Evolutionary conservation across 2,888 invertebrate genomes (phyloP), one percentile per base, ranked within the genome.

Genomic region (Cerceris rybyensis): DNA sequence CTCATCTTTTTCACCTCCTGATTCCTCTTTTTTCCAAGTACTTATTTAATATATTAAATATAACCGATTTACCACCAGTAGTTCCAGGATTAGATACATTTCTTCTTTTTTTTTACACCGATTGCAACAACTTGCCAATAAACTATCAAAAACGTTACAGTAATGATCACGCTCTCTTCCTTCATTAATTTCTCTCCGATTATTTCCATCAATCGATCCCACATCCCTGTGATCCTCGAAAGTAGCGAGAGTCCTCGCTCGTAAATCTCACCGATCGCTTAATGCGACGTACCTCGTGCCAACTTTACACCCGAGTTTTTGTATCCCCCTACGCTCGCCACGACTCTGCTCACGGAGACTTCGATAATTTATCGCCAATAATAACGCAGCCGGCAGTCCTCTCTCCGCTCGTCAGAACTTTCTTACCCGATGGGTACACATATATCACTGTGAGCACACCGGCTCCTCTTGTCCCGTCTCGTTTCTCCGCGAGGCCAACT

Each of bases 331-430:
- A 28, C 70, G 59, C 50, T 49, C 41, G 59, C 50, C 59, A 73
- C 17, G 49, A 61, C 54, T 28, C 28, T 28, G 28, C 28, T 28
- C 28, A 28, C 28, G 28, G 28, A 64, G 63, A 16, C 67, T 46
- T 42, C 66, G 85, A 81, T 85, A 87, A 87, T 86, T 86, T 87
- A 86, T 85, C 74, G 86, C 75, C 85, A 75, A 86, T 86, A 86
- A 86, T 86, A 86, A 86, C 83, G 79, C 81, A 82, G 77, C 72
- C 82, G 70, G 77, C 85, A 78, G 77, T 85, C 85, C 83, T 75
- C 28, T 28, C 28, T 28, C 70, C 69, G 72, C 81, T 86, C 86
- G 86, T 85, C 85, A 86, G 75, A 87, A 86, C 78, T 86, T 86
- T 87, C 81, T 66, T 84, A 55, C 73, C 77, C 84, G 84, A 79